phyloP scores from a whole-genome alignment of 2,797 vertebrate genomes.

The Numenius phaeopus region DNA sequence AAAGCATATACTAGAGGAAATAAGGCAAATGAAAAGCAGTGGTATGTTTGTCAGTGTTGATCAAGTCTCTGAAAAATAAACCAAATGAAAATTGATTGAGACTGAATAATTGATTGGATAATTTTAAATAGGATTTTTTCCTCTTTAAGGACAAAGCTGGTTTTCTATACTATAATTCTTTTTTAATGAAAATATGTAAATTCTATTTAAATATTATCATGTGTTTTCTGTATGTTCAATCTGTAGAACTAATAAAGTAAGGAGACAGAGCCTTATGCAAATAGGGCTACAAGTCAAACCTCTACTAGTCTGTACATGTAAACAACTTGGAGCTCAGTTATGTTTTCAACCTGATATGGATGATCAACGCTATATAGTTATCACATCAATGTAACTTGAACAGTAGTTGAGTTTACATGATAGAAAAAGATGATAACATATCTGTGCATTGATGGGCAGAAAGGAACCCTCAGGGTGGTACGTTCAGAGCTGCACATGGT shows the following conservation, averaged over 20 bases:
- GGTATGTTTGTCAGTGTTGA: not conserved
- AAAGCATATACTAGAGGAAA: not conserved
- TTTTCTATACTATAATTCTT: too few species aligned
- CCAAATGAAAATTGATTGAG: not conserved
- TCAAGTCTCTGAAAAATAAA: not conserved
- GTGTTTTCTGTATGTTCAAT: not conserved
- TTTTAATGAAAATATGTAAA: not conserved
- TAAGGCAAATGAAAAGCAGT: not conserved
- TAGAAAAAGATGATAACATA: not conserved
- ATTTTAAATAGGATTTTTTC: not conserved
- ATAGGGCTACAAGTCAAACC: not conserved
- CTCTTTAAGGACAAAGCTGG: too few species aligned
- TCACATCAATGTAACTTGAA: not conserved
- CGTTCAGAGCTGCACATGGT: not conserved
- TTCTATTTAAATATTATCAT: not conserved
- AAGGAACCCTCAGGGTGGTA: not conserved
- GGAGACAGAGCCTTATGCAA: not conserved
- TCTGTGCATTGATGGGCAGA: not conserved
- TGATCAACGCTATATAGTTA: not conserved
- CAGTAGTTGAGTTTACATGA: conserved; percentile 31
- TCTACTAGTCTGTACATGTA: not conserved
- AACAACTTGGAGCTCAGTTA: not conserved
- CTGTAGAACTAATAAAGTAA: not conserved
- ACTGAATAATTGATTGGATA: not conserved
- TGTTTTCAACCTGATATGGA: not conserved